Percentiles rank a stretch among this genome's conserved stretches.
These are phyloP conservation scores for Vulpes lagopus DNA, from an alignment of 2,113 vertebrate species.

Conservation along the genomic window DNA sequence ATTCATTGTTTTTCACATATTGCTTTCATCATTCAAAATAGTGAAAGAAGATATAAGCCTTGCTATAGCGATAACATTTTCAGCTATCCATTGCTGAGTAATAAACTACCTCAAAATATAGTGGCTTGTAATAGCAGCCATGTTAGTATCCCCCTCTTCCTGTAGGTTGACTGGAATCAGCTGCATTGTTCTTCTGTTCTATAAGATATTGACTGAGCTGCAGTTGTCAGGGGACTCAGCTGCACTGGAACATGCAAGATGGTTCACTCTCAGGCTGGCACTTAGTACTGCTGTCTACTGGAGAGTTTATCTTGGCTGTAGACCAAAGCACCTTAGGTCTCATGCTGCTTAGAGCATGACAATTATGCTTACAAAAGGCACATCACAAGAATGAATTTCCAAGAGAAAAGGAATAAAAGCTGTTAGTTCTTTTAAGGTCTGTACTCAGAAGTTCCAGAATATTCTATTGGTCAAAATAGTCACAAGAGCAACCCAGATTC, in stretches of 20 bases:
- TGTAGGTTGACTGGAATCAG: background rate
- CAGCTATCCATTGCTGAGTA: background rate
- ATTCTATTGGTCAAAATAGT: background rate
- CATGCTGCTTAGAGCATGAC: background rate
- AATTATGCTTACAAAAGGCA: background rate
- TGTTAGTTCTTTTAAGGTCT: background rate
- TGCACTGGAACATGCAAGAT: background rate
- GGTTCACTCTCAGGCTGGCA: background rate
- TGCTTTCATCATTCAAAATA: conserved; percentile 58
- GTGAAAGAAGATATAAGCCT: background rate
- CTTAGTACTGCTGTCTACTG: background rate
- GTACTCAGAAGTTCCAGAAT: background rate
- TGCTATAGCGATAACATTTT: background rate
- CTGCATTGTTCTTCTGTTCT: background rate
- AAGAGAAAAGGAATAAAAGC: background rate
- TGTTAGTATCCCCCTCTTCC: background rate
- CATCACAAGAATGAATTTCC: background rate
- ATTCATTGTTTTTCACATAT: conserved; percentile 8
- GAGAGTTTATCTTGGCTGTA: background rate
- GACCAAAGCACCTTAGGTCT: background rate
- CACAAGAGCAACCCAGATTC: background rate
- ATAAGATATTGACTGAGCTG: background rate
- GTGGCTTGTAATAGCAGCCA: background rate
- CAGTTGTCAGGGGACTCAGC: background rate
- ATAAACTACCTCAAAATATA: conserved; percentile 30